phyloP scores from a whole-genome alignment of 2,888 invertebrate species.

The Scrobipalpa costella region DNA sequence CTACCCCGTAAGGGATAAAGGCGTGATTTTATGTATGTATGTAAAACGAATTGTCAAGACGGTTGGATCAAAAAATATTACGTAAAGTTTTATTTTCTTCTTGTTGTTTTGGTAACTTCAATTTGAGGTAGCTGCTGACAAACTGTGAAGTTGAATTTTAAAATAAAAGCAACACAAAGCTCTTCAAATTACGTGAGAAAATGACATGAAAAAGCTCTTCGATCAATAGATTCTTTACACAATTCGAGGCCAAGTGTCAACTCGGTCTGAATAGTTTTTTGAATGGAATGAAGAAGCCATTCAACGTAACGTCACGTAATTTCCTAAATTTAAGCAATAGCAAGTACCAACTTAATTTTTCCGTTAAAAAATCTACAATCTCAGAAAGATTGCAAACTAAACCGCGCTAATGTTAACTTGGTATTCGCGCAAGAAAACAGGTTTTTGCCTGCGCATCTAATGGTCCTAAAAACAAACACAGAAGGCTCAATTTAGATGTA shows the following conservation, averaged over 20 bases:
- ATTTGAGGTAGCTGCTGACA: no score
- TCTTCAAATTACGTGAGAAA: slow-evolving; percentile 13
- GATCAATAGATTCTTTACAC: slow-evolving; percentile 17
- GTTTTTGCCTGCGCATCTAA: slow-evolving; percentile 3
- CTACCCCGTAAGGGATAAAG: no score
- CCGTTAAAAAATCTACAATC: background rate
- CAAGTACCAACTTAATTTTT: slow-evolving; percentile 21
- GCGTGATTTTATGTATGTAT: no score
- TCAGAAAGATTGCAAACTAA: no score
- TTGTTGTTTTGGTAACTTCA: no score
- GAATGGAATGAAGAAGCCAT: slow-evolving; percentile 27
- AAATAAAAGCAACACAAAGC: background rate
- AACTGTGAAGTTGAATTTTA: background rate
- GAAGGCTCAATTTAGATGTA: slow-evolving; percentile 10
- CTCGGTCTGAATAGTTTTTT: slow-evolving; percentile 19
- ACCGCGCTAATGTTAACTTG: background rate
- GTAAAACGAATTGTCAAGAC: no score
- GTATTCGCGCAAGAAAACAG: background rate
- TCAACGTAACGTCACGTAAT: slow-evolving; percentile 28
- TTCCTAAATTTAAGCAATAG: slow-evolving; percentile 26
- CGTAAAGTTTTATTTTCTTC: no score
- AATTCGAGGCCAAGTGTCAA: slow-evolving; percentile 22
- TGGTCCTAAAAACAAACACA: background rate
- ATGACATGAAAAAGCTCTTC: slow-evolving; percentile 8
- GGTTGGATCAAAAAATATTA: no score